A percentile compares a stretch with the other conserved stretches of the same genome.
These are phyloP conservation scores for Sebastes jordani DNA, from an alignment of 2,797 vertebrate species.

Conservation along the genomic window DNA sequence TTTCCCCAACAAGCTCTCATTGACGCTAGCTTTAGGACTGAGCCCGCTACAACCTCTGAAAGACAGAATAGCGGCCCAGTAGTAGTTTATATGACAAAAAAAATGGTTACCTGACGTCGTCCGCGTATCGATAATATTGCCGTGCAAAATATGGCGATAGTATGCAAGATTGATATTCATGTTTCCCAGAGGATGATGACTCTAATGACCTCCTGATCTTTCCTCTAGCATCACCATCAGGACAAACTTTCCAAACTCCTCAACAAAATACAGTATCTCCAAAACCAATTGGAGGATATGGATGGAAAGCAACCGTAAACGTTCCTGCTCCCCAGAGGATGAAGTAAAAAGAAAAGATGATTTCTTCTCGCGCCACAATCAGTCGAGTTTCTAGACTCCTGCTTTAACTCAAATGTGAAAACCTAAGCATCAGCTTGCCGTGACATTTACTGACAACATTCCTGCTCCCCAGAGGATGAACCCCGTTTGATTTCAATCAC, in stretches of 20 bases:
- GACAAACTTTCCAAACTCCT: not conserved
- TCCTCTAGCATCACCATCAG: not conserved
- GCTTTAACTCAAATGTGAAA: not conserved
- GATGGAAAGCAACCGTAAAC: not conserved
- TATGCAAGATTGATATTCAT: too few relatives aligned
- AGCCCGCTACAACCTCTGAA: too few relatives aligned
- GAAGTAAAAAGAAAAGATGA: not conserved
- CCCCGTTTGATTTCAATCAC: not conserved
- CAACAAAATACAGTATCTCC: not conserved
- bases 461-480: conserved; percentile 23
- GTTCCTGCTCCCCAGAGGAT: not conserved
- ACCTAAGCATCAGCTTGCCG: not conserved
- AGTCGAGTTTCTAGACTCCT: not conserved
- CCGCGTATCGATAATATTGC: too few relatives aligned
- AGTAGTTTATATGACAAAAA: too few relatives aligned
- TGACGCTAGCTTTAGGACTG: too few relatives aligned
- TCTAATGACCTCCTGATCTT: not conserved
- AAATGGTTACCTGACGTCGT: too few relatives aligned
- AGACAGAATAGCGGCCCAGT: too few relatives aligned
- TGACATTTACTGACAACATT: not conserved
- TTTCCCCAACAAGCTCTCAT: too few relatives aligned
- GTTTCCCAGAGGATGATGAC: not conserved
- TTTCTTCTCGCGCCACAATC: not conserved
- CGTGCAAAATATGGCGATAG: too few relatives aligned
- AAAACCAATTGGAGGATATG: not conserved